A percentile compares a stretch with the other conserved stretches of the same genome.
These are phyloP conservation scores for Rhea americana DNA, from an alignment of 2,113 vertebrate species.

Conservation along the genomic window DNA sequence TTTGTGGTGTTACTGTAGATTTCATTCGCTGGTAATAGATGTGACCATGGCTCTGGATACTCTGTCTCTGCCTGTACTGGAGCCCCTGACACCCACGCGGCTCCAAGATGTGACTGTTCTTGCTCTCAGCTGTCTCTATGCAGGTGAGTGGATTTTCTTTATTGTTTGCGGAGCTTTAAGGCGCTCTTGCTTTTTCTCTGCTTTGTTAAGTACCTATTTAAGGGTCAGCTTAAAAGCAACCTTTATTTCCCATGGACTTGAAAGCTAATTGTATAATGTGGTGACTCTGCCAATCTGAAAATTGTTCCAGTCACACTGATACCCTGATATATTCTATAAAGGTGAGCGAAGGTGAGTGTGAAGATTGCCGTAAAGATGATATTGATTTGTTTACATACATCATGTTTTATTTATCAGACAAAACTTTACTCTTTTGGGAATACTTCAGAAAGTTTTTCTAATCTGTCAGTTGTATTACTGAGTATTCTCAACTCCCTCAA, in stretches of 20 bases:
- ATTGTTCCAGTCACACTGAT: not conserved
- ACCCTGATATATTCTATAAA: not conserved
- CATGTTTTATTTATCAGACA: not conserved
- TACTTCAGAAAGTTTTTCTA: not conserved
- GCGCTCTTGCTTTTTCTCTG: not conserved
- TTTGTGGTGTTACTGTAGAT: slow-evolving; percentile 68
- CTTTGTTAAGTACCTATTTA: not conserved
- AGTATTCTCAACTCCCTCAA: not conserved
- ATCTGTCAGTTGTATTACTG: not conserved
- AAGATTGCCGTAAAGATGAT: not conserved
- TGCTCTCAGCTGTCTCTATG: slow-evolving; percentile 97
- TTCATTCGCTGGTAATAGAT: slow-evolving; percentile 97
- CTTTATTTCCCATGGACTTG: not conserved
- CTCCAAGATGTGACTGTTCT: slow-evolving; percentile 96
- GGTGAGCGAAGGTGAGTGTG: not conserved
- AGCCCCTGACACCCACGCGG: slow-evolving; percentile 92
- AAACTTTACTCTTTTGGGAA: not conserved
- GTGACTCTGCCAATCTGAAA: not conserved
- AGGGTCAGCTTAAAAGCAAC: not conserved
- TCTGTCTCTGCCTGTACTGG: slow-evolving; percentile 93
- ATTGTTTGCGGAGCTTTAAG: not conserved
- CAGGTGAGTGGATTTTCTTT: slow-evolving; percentile 77
- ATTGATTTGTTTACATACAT: not conserved
- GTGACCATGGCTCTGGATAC: slow-evolving; percentile 98
- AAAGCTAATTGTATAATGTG: not conserved